phyloP scores from a whole-genome alignment of 2,888 invertebrate species.

The Dusona sp. region DNA sequence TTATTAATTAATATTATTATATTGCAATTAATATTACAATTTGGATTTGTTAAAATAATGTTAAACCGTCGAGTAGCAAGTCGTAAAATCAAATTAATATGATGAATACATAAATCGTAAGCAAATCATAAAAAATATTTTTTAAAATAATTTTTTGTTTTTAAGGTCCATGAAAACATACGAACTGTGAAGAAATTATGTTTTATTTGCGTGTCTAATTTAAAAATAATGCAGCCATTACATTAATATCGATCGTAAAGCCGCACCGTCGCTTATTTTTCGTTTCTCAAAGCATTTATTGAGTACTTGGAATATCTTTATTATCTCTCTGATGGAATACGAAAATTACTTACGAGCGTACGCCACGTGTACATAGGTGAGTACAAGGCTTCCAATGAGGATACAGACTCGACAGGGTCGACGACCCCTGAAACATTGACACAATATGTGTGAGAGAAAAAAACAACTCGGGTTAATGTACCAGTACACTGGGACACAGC shows the following conservation, averaged over 20 bases:
- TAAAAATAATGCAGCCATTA: background rate
- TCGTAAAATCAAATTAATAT: no score
- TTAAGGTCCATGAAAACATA: background rate
- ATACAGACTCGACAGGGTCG: conserved; percentile 51
- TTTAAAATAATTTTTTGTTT: background rate
- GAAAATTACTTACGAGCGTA: conserved; percentile 57
- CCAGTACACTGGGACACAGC: background rate
- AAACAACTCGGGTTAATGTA: conserved; percentile 2
- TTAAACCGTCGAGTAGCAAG: no score
- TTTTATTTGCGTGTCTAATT: background rate
- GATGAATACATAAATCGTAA: no score
- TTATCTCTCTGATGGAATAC: background rate
- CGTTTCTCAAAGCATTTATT: background rate
- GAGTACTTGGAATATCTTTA: background rate
- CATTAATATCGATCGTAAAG: background rate
- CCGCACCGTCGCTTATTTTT: background rate
- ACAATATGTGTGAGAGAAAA: conserved; percentile 25
- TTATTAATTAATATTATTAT: no score
- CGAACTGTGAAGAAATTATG: background rate
- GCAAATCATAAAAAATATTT: background rate
- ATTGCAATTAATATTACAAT: background rate
- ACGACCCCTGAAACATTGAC: conserved; percentile 58
- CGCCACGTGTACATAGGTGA: conserved; percentile 52
- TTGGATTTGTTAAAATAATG: background rate
- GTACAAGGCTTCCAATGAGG: conserved; percentile 52